Percentiles rank a stretch among this genome's conserved stretches.
Conservation (phyloP, 2,888 invertebrate species). For the Petrolisthes manimaculis region DNA sequence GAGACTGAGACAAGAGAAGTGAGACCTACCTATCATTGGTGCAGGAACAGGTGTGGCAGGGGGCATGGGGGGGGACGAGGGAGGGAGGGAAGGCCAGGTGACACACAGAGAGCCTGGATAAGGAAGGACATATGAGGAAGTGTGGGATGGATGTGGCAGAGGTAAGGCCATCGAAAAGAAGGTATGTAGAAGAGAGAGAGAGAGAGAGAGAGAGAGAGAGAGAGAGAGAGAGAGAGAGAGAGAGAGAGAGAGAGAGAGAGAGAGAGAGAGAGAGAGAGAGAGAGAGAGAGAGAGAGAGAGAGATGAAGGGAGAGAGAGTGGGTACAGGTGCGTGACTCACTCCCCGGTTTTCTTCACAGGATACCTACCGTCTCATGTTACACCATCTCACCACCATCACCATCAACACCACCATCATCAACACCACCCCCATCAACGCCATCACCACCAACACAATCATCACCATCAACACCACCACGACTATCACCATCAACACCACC, state of each 20-base stretch:
- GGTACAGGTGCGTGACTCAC: background rate
- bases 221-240: background rate
- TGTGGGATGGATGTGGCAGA: background rate
- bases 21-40: too few relatives aligned
- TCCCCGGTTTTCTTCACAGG: background rate
- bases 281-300: constrained; percentile 19
- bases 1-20: too few relatives aligned
- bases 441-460: background rate
- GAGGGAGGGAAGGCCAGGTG: background rate
- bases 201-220: constrained; percentile 19
- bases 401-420: background rate
- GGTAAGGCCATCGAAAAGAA: background rate
- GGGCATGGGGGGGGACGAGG: too few relatives aligned
- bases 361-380: background rate
- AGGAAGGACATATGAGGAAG: background rate
- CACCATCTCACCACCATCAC: background rate
- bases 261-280: constrained; percentile 19
- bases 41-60: too few relatives aligned
- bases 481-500: background rate
- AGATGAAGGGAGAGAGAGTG: background rate
- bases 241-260: background rate
- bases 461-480: background rate
- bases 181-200: constrained; percentile 1
- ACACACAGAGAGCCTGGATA: background rate
- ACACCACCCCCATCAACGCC: background rate